Evolutionary conservation across 2,113 vertebrate genomes (phyloP).

Genomic region (Hemiscyllium ocellatum): DNA sequence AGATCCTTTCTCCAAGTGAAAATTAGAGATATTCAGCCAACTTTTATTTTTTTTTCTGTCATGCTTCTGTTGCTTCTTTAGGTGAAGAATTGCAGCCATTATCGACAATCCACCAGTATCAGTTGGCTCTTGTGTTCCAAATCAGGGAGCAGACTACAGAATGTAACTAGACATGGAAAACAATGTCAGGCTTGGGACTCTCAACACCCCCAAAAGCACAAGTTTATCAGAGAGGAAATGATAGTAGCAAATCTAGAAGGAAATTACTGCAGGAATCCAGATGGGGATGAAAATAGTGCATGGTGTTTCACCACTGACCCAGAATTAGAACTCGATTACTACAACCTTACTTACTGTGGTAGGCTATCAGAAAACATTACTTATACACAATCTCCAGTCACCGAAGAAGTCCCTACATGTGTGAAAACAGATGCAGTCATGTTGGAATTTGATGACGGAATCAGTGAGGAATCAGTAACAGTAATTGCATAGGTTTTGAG

Average conservation of each 20-base stretch:
- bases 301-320: conserved; percentile 73
- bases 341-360: conserved; percentile 76
- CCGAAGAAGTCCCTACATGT: too few relatives aligned
- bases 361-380: conserved; percentile 43
- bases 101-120: background rate
- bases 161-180: conserved; percentile 54
- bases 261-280: conserved; percentile 88
- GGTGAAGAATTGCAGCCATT: conserved; percentile 3
- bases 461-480: background rate
- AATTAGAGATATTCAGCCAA: background rate
- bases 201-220: conserved; percentile 45
- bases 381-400: background rate
- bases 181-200: conserved; percentile 72
- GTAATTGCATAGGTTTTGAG: background rate
- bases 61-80: background rate
- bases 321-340: conserved; percentile 69
- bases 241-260: conserved; percentile 57
- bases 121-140: conserved; percentile 51
- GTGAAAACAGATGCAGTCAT: background rate
- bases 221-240: conserved; percentile 50
- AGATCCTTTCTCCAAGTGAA: background rate
- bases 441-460: background rate
- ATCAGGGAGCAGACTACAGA: conserved; percentile 62
- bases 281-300: conserved; percentile 74
- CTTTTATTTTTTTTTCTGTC: background rate